Evolutionary conservation across 2,797 vertebrate species (phyloP).

Genomic region (Molossus alvarezi): DNA sequence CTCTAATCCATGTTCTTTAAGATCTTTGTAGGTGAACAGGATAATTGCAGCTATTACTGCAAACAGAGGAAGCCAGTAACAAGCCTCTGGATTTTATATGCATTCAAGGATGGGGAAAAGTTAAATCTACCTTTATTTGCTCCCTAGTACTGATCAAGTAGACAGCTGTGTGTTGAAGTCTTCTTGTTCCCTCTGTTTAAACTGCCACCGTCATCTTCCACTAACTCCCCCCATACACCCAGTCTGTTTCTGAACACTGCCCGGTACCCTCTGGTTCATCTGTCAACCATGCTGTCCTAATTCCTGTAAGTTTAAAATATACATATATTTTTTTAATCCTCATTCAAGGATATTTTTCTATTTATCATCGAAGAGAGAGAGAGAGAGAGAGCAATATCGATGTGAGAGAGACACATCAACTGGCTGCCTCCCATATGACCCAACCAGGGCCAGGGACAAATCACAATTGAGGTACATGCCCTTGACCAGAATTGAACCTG

Average conservation of each 20-base stretch:
- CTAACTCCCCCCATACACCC: fast-evolving
- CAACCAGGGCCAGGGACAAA: no score
- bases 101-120: neutral
- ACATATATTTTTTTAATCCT: no score
- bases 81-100: neutral
- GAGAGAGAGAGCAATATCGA: no score
- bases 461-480: no score
- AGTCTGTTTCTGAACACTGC: neutral
- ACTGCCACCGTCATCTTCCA: fast-evolving
- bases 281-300: neutral
- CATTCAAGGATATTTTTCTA: no score
- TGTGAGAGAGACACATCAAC: no score
- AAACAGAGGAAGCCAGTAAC: neutral
- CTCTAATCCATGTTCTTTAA: fast-evolving
- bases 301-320: neutral
- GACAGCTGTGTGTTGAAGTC: fast-evolving
- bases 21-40: neutral
- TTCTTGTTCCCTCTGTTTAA: no score
- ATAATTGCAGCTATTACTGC: neutral
- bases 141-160: neutral
- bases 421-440: no score
- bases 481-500: no score
- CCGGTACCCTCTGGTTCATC: fast-evolving
- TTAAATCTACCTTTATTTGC: neutral
- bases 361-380: no score